phyloP scores from a whole-genome alignment of 92 coral and sea anemone genomes.

The Meandrina meandrites region DNA sequence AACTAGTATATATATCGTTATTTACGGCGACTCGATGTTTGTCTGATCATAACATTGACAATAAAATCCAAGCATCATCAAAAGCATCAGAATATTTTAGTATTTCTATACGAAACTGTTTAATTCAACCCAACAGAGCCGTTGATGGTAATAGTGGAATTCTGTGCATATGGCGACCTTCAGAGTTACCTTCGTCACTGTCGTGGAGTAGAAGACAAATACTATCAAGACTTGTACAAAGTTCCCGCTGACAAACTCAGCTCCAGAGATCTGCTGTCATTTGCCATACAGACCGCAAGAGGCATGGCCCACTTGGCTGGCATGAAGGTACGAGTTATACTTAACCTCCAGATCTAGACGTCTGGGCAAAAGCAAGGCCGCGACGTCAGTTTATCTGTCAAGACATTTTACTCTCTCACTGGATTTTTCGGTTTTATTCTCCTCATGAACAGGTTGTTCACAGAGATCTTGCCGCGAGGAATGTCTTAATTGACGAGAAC shows the following conservation, averaged over 20 bases:
- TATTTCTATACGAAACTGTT: too few relatives aligned
- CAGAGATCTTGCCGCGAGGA: constrained; percentile 98
- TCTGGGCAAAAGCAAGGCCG: too few relatives aligned
- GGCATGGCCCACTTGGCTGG: constrained; percentile 98
- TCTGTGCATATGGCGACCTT: constrained; percentile 92
- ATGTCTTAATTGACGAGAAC: constrained; percentile 90
- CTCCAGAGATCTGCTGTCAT: constrained; percentile 86
- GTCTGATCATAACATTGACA: too few relatives aligned
- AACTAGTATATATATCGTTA: too few relatives aligned
- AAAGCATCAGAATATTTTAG: too few relatives aligned
- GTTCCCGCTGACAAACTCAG: constrained; percentile 83
- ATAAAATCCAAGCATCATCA: too few relatives aligned
- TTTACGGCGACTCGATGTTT: too few relatives aligned
- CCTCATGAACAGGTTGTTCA: constrained; percentile 78
- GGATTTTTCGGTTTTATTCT: not conserved
- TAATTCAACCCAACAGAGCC: constrained; percentile 55
- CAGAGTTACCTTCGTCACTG: constrained; percentile 96
- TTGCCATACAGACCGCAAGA: constrained; percentile 86
- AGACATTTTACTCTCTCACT: not conserved
- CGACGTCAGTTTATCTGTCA: too few relatives aligned
- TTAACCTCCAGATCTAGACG: too few relatives aligned
- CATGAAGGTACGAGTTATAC: constrained; percentile 72
- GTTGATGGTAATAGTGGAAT: constrained; percentile 96
- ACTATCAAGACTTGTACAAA: constrained; percentile 86
- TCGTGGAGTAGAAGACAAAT: constrained; percentile 95